Base-by-base conservation (phyloP, 2,113 vertebrate species). In the Aix galericulata region DNA sequence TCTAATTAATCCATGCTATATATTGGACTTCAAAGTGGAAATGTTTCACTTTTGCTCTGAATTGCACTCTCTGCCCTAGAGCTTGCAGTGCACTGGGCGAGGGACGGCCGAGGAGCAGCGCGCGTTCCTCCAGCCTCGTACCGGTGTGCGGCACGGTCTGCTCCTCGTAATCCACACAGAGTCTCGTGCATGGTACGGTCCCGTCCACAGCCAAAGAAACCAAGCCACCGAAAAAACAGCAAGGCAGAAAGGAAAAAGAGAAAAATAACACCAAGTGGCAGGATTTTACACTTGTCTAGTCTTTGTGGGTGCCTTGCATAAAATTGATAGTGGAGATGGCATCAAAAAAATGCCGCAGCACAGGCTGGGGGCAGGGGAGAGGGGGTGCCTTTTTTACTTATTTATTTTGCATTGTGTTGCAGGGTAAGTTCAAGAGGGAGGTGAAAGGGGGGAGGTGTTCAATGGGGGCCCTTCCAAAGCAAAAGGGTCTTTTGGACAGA, bases 381-480 rank as follows among this genome's bases (percentile, higher is more conserved):
- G 63, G 25, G 34, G 80, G 36, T 46, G 64, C 58, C 74, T 68
- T 74, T 68, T 64, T 81, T 73, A 69, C 55, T 95, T 96, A 91
- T 89, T 96, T 94, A 95, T 96, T 92, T 94, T 92, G 80, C 71
- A 76, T 79, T 95, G 91, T 82, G 62, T 90, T 76, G 62, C 77
- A 42, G 74, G 60, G 42, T 89, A 84, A 89, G 86, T 94, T 96
- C 88, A 96, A 95, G 94, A 92, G 74, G 88, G 88, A 87, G 77
- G 90, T 84, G 86, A 89, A 82, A 85, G 48, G 74, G 64, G 73
- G 76, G 86, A 83, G 75, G 80, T 86, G 79, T 88, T 97, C 86
- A 72, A 17, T 71, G 63, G 50, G 17, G 71, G 71, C 69, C 84
- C 88, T 95, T 92, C 86, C 94, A 92, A 85, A 89, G 91, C 63